Percentiles rank a stretch among this genome's conserved stretches.
Conservation (phyloP, 2,113 vertebrate genomes). For the human (Homo sapiens) region GRCh38 chr2:119764001-119764500, state of each 20-base stretch:
- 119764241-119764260: constrained; percentile 4
- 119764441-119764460: not conserved
- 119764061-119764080: not conserved
- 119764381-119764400: constrained; percentile 18
- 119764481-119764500: not conserved
- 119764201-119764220: not conserved
- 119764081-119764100: not conserved
- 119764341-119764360: not conserved
- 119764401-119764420: constrained; percentile 51
- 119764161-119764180: not conserved
- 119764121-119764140: not conserved
- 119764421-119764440: constrained; percentile 43
- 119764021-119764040: constrained; percentile 25
- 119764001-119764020: not conserved
- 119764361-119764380: constrained; percentile 38
- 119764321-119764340: constrained; percentile 35
- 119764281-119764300: not conserved
- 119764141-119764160: not conserved
- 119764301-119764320: not conserved
- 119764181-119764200: not conserved
- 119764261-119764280: constrained; percentile 27
- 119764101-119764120: not conserved
- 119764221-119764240: not conserved
- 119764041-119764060: constrained; percentile 6
- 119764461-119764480: constrained; percentile 2